A percentile compares a stretch with the other conserved stretches of the same genome.
Conservation (phyloP, 1,140 invertebrate species). For the Dysdera silvatica region DNA sequence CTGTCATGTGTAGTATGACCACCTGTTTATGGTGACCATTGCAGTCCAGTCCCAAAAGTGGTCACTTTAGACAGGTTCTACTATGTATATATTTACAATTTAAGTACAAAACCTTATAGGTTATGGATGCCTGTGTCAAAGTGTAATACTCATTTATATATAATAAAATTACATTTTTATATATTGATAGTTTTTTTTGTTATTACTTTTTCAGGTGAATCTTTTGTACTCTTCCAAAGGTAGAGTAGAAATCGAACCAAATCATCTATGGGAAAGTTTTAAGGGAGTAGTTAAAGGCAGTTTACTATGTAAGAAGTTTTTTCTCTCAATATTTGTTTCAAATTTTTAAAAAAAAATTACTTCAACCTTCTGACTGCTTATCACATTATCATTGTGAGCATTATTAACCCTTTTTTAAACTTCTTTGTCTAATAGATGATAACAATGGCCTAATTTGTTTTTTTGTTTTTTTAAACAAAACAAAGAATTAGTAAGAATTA, state of each 20-base stretch:
- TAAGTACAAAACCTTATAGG: too few relatives aligned
- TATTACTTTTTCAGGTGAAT: constrained; percentile 55
- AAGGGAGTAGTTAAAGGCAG: constrained; percentile 58
- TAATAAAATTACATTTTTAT: too few relatives aligned
- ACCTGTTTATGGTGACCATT: too few relatives aligned
- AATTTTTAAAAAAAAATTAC: not conserved
- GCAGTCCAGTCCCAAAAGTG: too few relatives aligned
- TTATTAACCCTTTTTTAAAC: constrained; percentile 4
- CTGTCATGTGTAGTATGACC: too few relatives aligned
- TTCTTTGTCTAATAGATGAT: constrained; percentile 51
- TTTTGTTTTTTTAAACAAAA: not conserved
- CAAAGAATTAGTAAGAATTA: too few relatives aligned
- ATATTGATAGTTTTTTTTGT: constrained; percentile 13
- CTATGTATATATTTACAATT: too few relatives aligned
- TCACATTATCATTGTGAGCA: not conserved
- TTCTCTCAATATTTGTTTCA: constrained; percentile 13
- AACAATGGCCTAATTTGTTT: constrained; percentile 36
- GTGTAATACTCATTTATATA: too few relatives aligned
- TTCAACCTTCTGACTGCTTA: not conserved
- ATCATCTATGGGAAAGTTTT: constrained; percentile 68
- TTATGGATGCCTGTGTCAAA: too few relatives aligned
- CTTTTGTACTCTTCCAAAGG: constrained; percentile 66
- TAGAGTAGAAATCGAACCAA: constrained; percentile 80
- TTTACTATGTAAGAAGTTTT: constrained; percentile 51
- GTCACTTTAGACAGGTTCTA: too few relatives aligned